Percentiles rank a stretch among this genome's conserved stretches.
phyloP scores from a whole-genome alignment of 2,888 invertebrate species.

The Nebria salina region DNA sequence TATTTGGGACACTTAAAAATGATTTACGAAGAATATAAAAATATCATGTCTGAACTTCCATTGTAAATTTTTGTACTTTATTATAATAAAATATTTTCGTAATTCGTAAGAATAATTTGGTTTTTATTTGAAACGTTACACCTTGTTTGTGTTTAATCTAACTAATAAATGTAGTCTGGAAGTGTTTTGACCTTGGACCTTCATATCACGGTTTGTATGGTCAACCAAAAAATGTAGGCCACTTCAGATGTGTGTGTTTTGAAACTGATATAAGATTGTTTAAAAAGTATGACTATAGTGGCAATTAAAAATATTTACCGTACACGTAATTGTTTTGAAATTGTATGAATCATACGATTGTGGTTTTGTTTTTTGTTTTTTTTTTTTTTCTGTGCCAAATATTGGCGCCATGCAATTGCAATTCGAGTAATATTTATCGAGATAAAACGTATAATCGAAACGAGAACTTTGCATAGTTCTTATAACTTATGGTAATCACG shows the following conservation, averaged over 20 bases:
- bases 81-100: conserved; percentile 7
- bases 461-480: background rate
- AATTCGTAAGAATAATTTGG: background rate
- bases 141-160: too few species aligned
- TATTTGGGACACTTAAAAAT: conserved; percentile 44
- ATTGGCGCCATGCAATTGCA: background rate
- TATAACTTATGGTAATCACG: conserved; percentile 29
- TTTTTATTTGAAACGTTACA: background rate
- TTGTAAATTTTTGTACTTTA: conserved; percentile 29
- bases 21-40: conserved; percentile 48
- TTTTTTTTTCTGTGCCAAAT: background rate
- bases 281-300: too few species aligned
- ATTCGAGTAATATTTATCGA: background rate
- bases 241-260: too few species aligned
- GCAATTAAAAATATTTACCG: too few species aligned
- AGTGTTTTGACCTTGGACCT: too few species aligned
- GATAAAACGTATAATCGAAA: background rate
- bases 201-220: too few species aligned
- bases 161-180: too few species aligned
- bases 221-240: too few species aligned
- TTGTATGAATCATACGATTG: background rate
- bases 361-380: background rate
- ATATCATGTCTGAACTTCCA: conserved; percentile 44
- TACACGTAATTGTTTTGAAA: background rate
- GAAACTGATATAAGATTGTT: too few species aligned